These are phyloP conservation scores for Aspidapion aeneum DNA, from an alignment of 2,888 invertebrate species.

Conservation along the genomic window DNA sequence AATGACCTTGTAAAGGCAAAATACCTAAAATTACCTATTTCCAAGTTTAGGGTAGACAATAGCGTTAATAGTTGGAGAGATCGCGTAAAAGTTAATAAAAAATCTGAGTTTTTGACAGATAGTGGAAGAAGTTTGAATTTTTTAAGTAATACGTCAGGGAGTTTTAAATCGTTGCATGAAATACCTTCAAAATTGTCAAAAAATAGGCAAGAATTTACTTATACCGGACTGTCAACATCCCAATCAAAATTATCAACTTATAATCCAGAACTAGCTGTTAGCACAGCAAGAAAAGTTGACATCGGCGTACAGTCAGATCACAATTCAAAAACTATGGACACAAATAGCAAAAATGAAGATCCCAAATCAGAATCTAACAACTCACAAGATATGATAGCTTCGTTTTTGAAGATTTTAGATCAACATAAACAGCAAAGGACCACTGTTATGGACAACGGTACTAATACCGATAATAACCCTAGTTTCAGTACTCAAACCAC, in stretches of 20 bases:
- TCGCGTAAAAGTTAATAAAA: conserved; percentile 13
- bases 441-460: conserved; percentile 36
- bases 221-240: neutral
- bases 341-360: conserved; percentile 16
- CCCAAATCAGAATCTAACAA: conserved; percentile 12
- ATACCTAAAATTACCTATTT: conserved; percentile 29
- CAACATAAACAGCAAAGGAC: conserved; percentile 27
- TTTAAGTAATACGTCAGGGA: neutral
- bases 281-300: conserved; percentile 14
- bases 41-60: conserved; percentile 3
- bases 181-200: neutral
- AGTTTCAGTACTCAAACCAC: conserved; percentile 9
- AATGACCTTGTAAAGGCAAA: conserved; percentile 36
- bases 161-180: neutral
- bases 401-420: conserved; percentile 33
- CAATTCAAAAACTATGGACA: conserved; percentile 23
- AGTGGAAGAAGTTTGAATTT: neutral
- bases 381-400: conserved; percentile 29
- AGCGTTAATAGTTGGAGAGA: conserved; percentile 8
- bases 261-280: too few species aligned
- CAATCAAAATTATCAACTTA: too few species aligned
- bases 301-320: conserved; percentile 30
- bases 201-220: neutral
- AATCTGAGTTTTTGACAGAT: neutral
- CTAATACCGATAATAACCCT: conserved; percentile 35